Evolutionary conservation across 2,113 vertebrate species (phyloP), one percentile per base, ranked within the genome.

Genomic region (Campylomormyrus tamandua): DNA sequence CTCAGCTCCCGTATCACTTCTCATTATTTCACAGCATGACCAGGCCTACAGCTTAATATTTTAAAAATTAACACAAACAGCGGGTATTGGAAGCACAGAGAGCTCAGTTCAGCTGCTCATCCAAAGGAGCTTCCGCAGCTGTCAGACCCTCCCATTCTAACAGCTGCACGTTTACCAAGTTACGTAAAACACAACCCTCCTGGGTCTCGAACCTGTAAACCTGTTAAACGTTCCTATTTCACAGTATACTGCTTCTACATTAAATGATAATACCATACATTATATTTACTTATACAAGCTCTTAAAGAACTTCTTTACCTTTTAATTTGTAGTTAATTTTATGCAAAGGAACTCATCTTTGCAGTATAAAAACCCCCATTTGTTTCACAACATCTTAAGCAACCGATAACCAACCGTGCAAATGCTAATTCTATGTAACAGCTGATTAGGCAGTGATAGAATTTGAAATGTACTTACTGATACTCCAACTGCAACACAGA

Each of bases 1-100:
- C 27, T 19, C 5, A 42, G n/a, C 31, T 50, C 53, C 45, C 50
- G 1, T 19, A 56, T 87, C 85, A 56, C 85, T 39, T 56, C 50
- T 52, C 85, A 56, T 87, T 87, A 87, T 31, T 31, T 52, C 85
- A 56, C 85, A 87, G 85, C 50, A 35, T 27, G 85, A 8, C 56
- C 48, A 8, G 27, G 48, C 27, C 27, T 19, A 53, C 27, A 87
- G 48, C 27, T 39, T 53, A 56, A 53, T 7, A 35, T 87, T 35
- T 53, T 35, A 17, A 52, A 52, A 35, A 52, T n/a, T 6, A 87
- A 87, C 50, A 48, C 17, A 35, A 21, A 56, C 85, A 87, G 49
- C 85, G 2, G 85, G 50, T 17, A 87, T 0, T 53, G n/a, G 11
- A 56, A 56, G 85, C 49, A 87, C 24, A 52, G 24, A 87, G 15